Base-by-base conservation (phyloP, 2,113 vertebrate species). In the Apus apus region DNA sequence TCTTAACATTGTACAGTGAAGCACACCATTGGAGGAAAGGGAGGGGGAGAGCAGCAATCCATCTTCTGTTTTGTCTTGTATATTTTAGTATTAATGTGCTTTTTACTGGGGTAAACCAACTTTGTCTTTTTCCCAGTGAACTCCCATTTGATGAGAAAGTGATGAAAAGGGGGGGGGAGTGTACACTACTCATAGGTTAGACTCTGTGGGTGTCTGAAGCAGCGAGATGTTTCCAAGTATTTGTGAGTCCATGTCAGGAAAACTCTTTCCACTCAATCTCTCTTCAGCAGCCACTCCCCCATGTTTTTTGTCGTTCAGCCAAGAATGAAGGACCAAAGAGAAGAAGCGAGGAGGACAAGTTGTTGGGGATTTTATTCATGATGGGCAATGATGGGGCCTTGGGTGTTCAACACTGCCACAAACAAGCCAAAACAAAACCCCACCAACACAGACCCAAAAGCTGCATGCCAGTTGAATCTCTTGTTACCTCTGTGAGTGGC, bases 401-500 rank as follows among this genome's bases (percentile, higher is more conserved):
- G 81, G n/a, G 23, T 25, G 38, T 68, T 90, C 64, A 76, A 64
- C 73, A 50, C 32, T 7, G 5, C 67, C 25, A 64, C 21, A 13
- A 38, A 61, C 50, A 78, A 68, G 27, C 15, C 40, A 45, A 16
- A 58, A 65, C 29, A 34, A 38, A 38, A 8, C 2, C 1, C 13
- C 3, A 45, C 9, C 3, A 45, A 15, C 19, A 22, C 32, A 51
- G 45, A 34, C 9, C 43, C 13, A 13, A 82, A 56, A 67, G 25
- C 60, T 26, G 5, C 0, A 0, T 53, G n/a, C 7, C 1, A 3
- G 22, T 67, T 64, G 20, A 11, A 1, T 82, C 71, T 62, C 54
- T 68, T 16, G 19, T 68, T 62, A 5, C 34, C 36, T 67, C 38
- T 67, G 34, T 34, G 13, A 40, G 23, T 36, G 1, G 0, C 2